phyloP scores from a whole-genome alignment of 2,797 vertebrate species.

The Xyrichtys novacula region DNA sequence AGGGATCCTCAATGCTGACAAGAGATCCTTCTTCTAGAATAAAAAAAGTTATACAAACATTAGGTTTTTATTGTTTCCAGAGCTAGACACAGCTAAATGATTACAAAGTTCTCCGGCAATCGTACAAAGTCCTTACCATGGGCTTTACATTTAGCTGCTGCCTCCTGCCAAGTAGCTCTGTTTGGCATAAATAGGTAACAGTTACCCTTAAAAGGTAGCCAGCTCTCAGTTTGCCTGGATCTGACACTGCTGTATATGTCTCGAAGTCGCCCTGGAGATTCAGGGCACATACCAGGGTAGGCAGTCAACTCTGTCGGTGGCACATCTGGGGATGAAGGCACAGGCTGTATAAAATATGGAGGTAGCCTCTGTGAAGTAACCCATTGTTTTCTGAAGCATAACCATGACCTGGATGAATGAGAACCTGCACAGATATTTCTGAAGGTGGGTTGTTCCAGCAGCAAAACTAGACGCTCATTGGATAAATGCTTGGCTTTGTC shows the following conservation, averaged over 20 bases:
- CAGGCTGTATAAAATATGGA: too few species aligned
- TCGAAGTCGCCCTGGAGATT: constrained; percentile 24
- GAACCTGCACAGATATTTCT: too few species aligned
- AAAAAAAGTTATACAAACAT: constrained; percentile 2
- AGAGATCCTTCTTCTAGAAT: constrained; percentile 80
- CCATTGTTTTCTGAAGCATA: too few species aligned
- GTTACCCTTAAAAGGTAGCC: constrained; percentile 87
- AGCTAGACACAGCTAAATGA: not conserved
- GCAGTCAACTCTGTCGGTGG: constrained; percentile 83
- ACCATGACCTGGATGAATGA: too few species aligned
- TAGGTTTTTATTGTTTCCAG: not conserved
- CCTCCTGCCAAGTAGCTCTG: constrained; percentile 78
- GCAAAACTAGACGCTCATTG: too few species aligned
- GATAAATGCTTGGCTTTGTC: too few species aligned
- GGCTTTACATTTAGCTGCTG: constrained; percentile 79
- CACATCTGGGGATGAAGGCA: constrained; percentile 63
- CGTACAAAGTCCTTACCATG: constrained; percentile 75
- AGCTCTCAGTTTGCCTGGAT: constrained; percentile 7
- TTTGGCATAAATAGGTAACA: constrained; percentile 86
- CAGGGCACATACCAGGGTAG: constrained; percentile 86
- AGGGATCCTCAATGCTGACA: constrained; percentile 84
- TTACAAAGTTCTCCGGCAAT: not conserved
- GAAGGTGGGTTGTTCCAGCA: too few species aligned
- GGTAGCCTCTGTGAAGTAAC: too few species aligned
- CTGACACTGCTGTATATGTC: too few species aligned